Evolutionary conservation across 2,113 vertebrate genomes (phyloP), one percentile per base, ranked within the genome.

Genomic region (Lophotis ruficrista): DNA sequence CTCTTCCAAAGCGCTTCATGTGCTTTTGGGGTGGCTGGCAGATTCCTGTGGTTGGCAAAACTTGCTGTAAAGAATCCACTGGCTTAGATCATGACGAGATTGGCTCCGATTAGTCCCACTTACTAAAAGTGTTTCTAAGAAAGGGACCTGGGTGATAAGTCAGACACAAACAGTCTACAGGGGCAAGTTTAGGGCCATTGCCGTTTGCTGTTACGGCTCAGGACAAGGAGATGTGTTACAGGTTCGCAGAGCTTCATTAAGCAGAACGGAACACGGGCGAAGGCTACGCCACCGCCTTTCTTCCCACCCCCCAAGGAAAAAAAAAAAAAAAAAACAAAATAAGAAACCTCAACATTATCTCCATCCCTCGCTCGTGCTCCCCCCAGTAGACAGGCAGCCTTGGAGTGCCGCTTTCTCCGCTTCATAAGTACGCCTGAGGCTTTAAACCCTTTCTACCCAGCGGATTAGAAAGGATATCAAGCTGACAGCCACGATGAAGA

Each of bases 381-480:
- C 23, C 51, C 27, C 70, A 76, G 45, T 48, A 53, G 70, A 65
- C 88, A 87, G 83, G 30, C 56, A 82, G 51, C 69, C 60, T 81
- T 7, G 0, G 47, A 89, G 19, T 19, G 43, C 61, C 72, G 37
- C 69, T 64, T 92, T 78, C 80, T 84, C 64, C 0, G 1, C 56
- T 86, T 60, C 15, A 0, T 33, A n/a, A 12, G 33, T 25, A 12
- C 8, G 72, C 83, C 94, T 41, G 23, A 83, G 93, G 90, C 94
- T 88, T 87, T 64, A 70, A 92, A 51, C 35, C 31, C 61, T 61
- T 54, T 87, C 90, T 76, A 17, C 69, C 33, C 76, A 41, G 65
- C 35, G 89, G 56, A 79, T 75, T 41, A 68, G 85, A 86, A 93
- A 45, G 37, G 72, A 75, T 89, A 84, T 84, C 57, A 79, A 82